Percentiles rank a stretch among this genome's conserved stretches.
Conservation (phyloP, 2,797 vertebrate species). For the Pangasius mekongensis region DNA sequence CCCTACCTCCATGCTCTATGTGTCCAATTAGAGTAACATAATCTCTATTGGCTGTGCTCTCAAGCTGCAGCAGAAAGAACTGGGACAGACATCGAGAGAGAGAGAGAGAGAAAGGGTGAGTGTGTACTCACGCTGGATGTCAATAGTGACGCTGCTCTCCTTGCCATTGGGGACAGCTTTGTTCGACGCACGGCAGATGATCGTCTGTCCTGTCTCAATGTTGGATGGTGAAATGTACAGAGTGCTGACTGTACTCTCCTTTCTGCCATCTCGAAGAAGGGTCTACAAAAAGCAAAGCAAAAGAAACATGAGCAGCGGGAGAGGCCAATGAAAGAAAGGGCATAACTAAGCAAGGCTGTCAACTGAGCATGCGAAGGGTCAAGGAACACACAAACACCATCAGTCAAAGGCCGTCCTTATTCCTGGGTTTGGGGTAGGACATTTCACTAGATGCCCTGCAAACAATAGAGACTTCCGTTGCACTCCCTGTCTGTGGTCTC, state of each 20-base stretch:
- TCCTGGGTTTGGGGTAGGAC: neutral
- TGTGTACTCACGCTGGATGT: conserved; percentile 92
- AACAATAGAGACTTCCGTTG: conserved; percentile 11
- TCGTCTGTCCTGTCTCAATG: conserved; percentile 92
- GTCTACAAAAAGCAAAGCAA: conserved; percentile 75
- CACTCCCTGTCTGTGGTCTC: neutral
- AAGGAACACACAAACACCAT: conserved; percentile 36
- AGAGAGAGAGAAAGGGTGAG: neutral
- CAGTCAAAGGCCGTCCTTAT: conserved; percentile 31
- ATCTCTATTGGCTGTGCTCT: conserved; percentile 59
- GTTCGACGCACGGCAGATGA: conserved; percentile 92
- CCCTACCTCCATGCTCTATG: conserved; percentile 51
- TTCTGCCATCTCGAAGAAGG: conserved; percentile 86
- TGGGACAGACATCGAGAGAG: conserved; percentile 24
- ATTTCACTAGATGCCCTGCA: conserved; percentile 14
- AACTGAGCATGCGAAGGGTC: conserved; percentile 21
- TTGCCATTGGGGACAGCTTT: conserved; percentile 93
- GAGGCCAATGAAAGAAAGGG: conserved; percentile 4
- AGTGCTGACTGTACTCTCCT: conserved; percentile 93
- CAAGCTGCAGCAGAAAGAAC: conserved; percentile 58
- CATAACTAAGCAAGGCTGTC: neutral
- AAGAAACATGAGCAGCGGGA: neutral
- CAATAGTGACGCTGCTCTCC: conserved; percentile 93
- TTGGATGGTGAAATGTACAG: conserved; percentile 91
- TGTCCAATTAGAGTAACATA: conserved; percentile 63